These are phyloP conservation scores for Seriola dumerili DNA, from an alignment of 2,113 vertebrate species.

Conservation along the genomic window DNA sequence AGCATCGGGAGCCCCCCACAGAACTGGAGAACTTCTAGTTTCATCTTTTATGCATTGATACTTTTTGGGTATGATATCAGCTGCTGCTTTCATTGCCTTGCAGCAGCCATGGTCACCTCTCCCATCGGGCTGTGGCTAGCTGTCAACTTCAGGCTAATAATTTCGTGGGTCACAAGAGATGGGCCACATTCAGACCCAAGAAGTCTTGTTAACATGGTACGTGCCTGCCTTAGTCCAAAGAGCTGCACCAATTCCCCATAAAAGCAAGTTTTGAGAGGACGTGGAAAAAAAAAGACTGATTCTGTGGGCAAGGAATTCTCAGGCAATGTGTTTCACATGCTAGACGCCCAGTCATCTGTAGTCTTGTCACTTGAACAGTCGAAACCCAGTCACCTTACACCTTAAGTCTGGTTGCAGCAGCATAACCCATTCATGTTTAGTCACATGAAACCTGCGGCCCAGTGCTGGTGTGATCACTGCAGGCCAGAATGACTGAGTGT, in stretches of 20 bases:
- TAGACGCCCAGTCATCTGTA: neutral
- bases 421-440: neutral
- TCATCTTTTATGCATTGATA: too few species aligned
- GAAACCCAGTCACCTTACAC: neutral
- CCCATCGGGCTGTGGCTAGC: slow-evolving; percentile 9
- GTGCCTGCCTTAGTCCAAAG: neutral
- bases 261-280: neutral
- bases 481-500: too few species aligned
- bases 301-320: neutral
- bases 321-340: neutral
- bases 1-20: too few species aligned
- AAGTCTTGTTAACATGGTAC: slow-evolving; percentile 5
- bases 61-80: too few species aligned
- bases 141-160: slow-evolving; percentile 8
- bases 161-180: slow-evolving; percentile 8
- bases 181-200: neutral
- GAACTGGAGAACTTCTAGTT: too few species aligned
- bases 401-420: neutral
- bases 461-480: neutral
- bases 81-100: too few species aligned
- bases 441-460: neutral
- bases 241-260: neutral
- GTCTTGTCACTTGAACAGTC: neutral
- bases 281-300: neutral
- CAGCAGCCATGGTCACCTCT: slow-evolving; percentile 3